These are phyloP conservation scores for Campylorhamphus procurvoides DNA, from an alignment of 2,113 vertebrate genomes.

Conservation along the genomic window DNA sequence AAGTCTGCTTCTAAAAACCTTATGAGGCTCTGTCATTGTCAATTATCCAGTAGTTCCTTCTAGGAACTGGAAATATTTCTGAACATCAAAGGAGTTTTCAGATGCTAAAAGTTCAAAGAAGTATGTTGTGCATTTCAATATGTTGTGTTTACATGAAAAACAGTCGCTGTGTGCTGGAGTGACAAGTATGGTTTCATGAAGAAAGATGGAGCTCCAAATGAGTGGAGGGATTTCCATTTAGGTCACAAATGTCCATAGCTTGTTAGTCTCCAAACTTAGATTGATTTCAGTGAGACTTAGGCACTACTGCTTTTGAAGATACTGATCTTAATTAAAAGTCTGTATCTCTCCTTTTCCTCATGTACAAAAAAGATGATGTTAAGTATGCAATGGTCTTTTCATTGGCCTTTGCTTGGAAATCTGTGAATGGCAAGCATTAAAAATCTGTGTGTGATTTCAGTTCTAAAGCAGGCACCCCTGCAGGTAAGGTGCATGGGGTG, in stretches of 20 bases:
- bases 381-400: background rate
- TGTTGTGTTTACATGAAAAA: background rate
- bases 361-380: background rate
- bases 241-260: background rate
- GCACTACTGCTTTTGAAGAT: background rate
- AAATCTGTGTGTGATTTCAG: background rate
- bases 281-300: background rate
- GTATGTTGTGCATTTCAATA: background rate
- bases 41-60: background rate
- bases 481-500: background rate
- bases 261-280: background rate
- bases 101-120: background rate
- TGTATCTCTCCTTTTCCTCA: background rate
- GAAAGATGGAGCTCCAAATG: background rate
- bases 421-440: background rate
- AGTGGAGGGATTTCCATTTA: background rate
- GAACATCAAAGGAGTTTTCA: background rate
- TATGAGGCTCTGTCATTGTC: slow-evolving; percentile 3
- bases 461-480: background rate
- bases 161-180: background rate
- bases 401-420: background rate
- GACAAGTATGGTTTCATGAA: background rate
- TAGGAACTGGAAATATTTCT: background rate
- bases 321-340: background rate
- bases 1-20: slow-evolving; percentile 59